phyloP scores from a whole-genome alignment of 2,113 vertebrate genomes.

The Chrysemys picta region DNA sequence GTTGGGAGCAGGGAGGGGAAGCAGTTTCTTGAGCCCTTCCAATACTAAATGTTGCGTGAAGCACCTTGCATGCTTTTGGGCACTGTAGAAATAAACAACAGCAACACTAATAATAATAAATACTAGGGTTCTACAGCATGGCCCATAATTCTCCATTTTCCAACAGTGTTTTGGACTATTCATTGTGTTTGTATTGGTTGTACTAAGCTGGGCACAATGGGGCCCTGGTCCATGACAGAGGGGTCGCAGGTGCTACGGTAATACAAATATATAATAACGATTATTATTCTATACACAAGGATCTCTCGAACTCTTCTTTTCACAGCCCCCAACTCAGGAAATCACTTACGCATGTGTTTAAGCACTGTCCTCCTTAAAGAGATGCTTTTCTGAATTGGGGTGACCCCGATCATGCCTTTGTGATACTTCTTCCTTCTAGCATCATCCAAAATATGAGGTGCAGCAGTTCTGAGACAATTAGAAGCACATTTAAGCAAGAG shows the following conservation, averaged over 20 bases:
- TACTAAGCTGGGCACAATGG: not conserved
- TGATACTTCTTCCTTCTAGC: constrained; percentile 58
- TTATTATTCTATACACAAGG: not conserved
- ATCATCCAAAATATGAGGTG: constrained; percentile 58
- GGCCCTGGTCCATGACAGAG: not conserved
- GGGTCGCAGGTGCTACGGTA: not conserved
- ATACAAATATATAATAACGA: not conserved
- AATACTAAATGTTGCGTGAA: constrained; percentile 17
- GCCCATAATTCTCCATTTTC: not conserved
- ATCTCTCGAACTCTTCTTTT: constrained; percentile 19
- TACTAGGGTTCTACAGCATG: not conserved
- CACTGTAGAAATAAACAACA: not conserved
- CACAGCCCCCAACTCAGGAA: constrained; percentile 33
- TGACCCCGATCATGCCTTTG: not conserved
- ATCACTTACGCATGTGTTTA: not conserved
- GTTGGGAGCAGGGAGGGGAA: not conserved
- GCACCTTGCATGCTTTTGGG: constrained; percentile 12
- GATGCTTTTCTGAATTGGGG: constrained; percentile 1
- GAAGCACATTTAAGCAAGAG: constrained; percentile 82
- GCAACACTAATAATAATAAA: not conserved
- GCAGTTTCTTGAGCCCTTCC: constrained; percentile 40
- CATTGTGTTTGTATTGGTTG: not conserved
- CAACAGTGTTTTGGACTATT: not conserved
- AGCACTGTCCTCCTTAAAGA: constrained; percentile 8
- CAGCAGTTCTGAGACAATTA: constrained; percentile 76